Base-by-base conservation (phyloP, 1,140 invertebrate species). In the Drosophila ambigua region DNA sequence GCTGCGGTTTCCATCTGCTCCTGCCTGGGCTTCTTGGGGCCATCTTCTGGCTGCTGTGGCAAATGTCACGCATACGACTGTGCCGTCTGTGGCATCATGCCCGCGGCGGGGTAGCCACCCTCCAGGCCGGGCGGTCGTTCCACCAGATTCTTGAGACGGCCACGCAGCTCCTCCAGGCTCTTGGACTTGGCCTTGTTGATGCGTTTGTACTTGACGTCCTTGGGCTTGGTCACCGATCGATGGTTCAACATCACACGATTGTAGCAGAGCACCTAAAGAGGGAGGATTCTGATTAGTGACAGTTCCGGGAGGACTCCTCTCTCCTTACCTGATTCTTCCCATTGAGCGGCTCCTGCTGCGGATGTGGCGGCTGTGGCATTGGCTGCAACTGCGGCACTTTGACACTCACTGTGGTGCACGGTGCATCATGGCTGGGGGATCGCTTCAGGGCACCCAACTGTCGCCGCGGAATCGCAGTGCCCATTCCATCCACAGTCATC, bases 121-220 rank as follows among this genome's bases (percentile, higher is more conserved):
- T 87, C 82, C 11, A 87, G 26, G 2, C 80, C 74, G 0, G 77
- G 68, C 1, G 77, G 77, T 63, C 96, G 96, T 62, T 97, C 96
- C 1, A 97, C 96, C 94, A 96, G 96, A 90, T 96, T 96, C 93
- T 95, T 96, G 81, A 97, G 92, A 63, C 96, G 93, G 0, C 96
- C 97, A 5, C 96, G 92, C 46, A 97, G 90, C 79, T 97, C 97
- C 81, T 97, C 97, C 50, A 97, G 92, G 81, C 96, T 97, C 92
- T 97, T 97, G 24, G 96, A 97, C 91, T 97, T 97, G 4, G 96
- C 96, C 90, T 97, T 97, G 88, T 97, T 97, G 91, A 97, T 97
- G 73, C 96, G 94, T 90, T 97, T 97, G 92, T 97, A 97, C 92
- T 97, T 97, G 5, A 97, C 96, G 85, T 97, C 96, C 92, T 97